Evolutionary conservation across 1,140 invertebrate species (phyloP).

Genomic region (Drosophila simulans): DNA sequence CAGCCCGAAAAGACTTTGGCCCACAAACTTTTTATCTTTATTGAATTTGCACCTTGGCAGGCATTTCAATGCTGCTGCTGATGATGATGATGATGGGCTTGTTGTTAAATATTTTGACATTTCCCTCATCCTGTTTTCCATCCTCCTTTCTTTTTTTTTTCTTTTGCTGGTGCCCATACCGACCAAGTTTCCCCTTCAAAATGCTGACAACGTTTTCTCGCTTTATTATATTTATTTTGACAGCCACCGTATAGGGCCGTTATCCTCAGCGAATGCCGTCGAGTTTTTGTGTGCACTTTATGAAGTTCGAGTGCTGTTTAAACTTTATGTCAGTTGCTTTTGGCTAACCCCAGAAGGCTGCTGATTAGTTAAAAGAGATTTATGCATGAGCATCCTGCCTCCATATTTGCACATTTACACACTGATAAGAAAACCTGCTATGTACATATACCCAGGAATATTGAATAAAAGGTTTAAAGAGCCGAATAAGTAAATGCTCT

Average conservation of each 20-base stretch:
- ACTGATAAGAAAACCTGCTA: background rate
- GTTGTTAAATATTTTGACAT: conserved; percentile 65
- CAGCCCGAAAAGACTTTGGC: conserved; percentile 17
- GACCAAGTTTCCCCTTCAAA: conserved; percentile 9
- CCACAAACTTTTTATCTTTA: conserved; percentile 59
- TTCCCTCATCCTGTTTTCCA: conserved; percentile 35
- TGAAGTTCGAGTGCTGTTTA: conserved; percentile 54
- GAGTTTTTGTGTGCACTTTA: conserved; percentile 36
- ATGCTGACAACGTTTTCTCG: conserved; percentile 53
- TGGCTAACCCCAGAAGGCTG: conserved; percentile 37
- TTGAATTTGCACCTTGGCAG: conserved; percentile 64
- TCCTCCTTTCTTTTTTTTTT: background rate
- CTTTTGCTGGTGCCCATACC: background rate
- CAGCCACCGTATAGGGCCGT: conserved; percentile 51
- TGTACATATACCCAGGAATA: background rate
- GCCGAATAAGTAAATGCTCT: too few species aligned
- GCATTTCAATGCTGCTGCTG: conserved; percentile 45
- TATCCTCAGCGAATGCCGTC: conserved; percentile 23
- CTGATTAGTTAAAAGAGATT: conserved; percentile 69
- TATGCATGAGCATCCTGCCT: conserved; percentile 60
- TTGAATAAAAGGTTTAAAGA: background rate
- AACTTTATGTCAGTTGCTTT: conserved; percentile 41
- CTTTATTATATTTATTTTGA: conserved; percentile 63
- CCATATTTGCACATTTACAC: conserved; percentile 28
- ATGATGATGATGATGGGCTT: conserved; percentile 57